phyloP scores from a whole-genome alignment of 2,888 invertebrate species.

The Xylocampa areola region DNA sequence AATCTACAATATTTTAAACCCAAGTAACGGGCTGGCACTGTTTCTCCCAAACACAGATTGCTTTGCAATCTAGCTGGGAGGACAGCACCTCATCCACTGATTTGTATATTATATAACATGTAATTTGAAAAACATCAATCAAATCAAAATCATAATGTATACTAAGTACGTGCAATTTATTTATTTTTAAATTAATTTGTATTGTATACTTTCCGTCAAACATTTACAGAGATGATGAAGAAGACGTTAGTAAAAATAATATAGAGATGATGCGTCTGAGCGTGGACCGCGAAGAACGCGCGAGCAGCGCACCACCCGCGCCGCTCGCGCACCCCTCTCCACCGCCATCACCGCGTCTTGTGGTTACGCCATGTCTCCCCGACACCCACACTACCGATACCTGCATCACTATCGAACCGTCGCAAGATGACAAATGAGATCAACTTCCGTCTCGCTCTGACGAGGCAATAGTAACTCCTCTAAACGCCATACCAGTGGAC shows the following conservation, averaged over 20 bases:
- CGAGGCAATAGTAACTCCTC: conserved; percentile 37
- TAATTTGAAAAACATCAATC: no score
- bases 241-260: conserved; percentile 72
- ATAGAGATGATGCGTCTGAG: conserved; percentile 73
- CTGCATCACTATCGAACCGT: conserved; percentile 73
- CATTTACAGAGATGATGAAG: conserved; percentile 59
- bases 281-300: conserved; percentile 71
- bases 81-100: no score
- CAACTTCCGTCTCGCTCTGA: conserved; percentile 45
- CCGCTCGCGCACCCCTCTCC: conserved; percentile 32
- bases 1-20: no score
- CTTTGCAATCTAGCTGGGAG: no score
- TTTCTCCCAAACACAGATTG: no score
- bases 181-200: no score
- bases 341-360: conserved; percentile 47
- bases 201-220: neutral
- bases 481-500: conserved; percentile 13
- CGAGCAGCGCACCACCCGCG: conserved; percentile 76
- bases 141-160: no score
- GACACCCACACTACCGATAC: conserved; percentile 64
- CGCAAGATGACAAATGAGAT: conserved; percentile 64
- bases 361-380: conserved; percentile 47
- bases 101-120: no score
- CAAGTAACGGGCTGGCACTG: no score
- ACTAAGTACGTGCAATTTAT: no score